phyloP scores from a whole-genome alignment of 2,888 invertebrate species.

The Phorcus lineatus region DNA sequence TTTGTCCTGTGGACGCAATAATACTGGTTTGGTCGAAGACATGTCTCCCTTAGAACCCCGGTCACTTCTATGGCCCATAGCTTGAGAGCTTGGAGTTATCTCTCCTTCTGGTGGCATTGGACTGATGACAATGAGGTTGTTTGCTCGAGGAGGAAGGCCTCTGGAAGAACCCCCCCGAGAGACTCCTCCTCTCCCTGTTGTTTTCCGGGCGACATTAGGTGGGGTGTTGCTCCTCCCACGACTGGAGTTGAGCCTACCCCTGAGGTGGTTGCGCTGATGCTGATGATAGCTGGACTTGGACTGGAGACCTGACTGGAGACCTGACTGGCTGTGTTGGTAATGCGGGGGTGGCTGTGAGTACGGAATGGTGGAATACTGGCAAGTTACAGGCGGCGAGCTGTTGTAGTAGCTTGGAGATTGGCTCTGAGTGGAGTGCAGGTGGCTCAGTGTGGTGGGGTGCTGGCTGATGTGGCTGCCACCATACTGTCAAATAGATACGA shows the following conservation, averaged over 20 bases:
- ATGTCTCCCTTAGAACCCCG: not conserved
- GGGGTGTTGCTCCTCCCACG: not conserved
- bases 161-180: not conserved
- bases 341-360: not conserved
- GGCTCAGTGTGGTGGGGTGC: not conserved
- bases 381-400: not conserved
- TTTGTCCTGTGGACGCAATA: slow-evolving; percentile 65
- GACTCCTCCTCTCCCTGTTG: not conserved
- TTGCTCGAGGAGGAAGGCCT: slow-evolving; percentile 19
- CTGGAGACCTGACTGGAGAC: not conserved
- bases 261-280: not conserved
- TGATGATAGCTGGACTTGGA: not conserved
- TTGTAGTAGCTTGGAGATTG: slow-evolving; percentile 13
- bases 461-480: too few relatives aligned
- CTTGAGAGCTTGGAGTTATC: not conserved
- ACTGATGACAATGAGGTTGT: slow-evolving; percentile 54
- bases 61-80: not conserved
- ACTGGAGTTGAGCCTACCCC: not conserved
- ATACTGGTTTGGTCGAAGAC: slow-evolving; percentile 35
- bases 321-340: not conserved
- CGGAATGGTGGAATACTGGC: not conserved
- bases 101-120: slow-evolving; percentile 42
- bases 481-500: too few relatives aligned
- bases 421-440: not conserved
- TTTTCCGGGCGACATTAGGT: not conserved